phyloP scores from a whole-genome alignment of 1,140 invertebrate genomes.

The Tetranychus cinnabarinus region DNA sequence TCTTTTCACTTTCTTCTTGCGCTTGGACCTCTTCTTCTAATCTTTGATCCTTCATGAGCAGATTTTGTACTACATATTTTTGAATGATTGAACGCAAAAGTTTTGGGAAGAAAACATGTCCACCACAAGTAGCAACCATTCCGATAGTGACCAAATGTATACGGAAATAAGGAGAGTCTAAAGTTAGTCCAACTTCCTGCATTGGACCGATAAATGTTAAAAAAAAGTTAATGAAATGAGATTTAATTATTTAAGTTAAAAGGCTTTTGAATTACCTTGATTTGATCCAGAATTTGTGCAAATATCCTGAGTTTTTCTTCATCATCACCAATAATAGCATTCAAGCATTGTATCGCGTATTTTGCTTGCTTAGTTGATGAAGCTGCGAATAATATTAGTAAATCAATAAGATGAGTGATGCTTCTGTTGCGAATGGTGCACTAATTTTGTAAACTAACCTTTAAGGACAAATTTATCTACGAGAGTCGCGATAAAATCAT shows the following conservation, averaged over 20 bases:
- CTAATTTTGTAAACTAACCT: neutral
- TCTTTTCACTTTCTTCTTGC: constrained; percentile 8
- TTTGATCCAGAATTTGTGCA: constrained; percentile 45
- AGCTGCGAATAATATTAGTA: constrained; percentile 11
- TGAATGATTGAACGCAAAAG: constrained; percentile 75
- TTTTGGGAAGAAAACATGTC: constrained; percentile 58
- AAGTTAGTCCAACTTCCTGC: constrained; percentile 28
- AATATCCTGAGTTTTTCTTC: constrained; percentile 43
- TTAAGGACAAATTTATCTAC: constrained; percentile 9
- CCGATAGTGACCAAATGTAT: constrained; percentile 80
- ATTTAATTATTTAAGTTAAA: neutral
- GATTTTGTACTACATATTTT: constrained; percentile 79
- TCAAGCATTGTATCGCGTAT: constrained; percentile 76
- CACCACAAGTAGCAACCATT: constrained; percentile 68
- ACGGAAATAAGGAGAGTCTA: constrained; percentile 57
- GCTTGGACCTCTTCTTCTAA: constrained; percentile 5
- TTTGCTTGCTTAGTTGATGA: constrained; percentile 76
- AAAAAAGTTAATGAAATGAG: neutral
- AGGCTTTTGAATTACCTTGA: constrained; percentile 23
- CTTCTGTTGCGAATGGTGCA: too few relatives aligned
- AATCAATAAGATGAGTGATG: too few relatives aligned
- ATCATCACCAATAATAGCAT: constrained; percentile 40
- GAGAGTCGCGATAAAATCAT: constrained; percentile 6
- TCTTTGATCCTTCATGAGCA: constrained; percentile 52
- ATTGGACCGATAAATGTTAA: neutral